phyloP scores from a whole-genome alignment of 2,797 vertebrate genomes.

The Valencia hispanica region DNA sequence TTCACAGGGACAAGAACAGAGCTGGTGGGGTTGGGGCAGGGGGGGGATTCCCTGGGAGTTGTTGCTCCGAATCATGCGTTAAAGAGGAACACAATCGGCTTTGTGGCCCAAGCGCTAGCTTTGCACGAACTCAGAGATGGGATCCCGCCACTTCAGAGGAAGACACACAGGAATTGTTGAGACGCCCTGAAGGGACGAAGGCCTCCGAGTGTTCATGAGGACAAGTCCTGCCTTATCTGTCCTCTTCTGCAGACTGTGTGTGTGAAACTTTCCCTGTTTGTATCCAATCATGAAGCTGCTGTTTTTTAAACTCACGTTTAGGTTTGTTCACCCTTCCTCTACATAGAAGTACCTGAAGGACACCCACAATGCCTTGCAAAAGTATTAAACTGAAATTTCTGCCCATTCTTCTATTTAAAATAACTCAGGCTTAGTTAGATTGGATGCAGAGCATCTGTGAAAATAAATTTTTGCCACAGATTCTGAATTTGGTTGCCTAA shows the following conservation, averaged over 20 bases:
- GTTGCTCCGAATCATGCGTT: constrained; percentile 13
- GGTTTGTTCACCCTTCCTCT: background rate
- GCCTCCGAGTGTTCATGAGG: constrained; percentile 30
- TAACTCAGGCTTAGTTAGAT: too few relatives aligned
- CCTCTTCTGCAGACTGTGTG: constrained; percentile 18
- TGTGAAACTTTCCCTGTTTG: background rate
- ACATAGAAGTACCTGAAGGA: background rate
- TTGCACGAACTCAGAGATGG: constrained; percentile 22
- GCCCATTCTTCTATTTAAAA: background rate
- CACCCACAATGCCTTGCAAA: background rate
- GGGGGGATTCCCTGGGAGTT: constrained; percentile 60
- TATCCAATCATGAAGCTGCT: background rate
- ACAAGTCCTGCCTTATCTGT: constrained; percentile 30
- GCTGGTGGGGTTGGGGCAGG: background rate
- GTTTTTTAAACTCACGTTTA: background rate
- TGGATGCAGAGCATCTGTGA: too few relatives aligned
- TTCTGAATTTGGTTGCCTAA: too few relatives aligned
- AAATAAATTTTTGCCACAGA: too few relatives aligned
- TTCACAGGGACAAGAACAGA: constrained; percentile 37
- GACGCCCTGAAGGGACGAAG: constrained; percentile 25
- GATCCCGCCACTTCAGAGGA: constrained; percentile 32
- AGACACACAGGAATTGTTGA: constrained; percentile 14
- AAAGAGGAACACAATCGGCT: constrained; percentile 32
- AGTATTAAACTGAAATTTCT: background rate
- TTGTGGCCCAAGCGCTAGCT: constrained; percentile 22